These are phyloP conservation scores for Pseudorasbora parva DNA, from an alignment of 2,113 vertebrate species.

Conservation along the genomic window DNA sequence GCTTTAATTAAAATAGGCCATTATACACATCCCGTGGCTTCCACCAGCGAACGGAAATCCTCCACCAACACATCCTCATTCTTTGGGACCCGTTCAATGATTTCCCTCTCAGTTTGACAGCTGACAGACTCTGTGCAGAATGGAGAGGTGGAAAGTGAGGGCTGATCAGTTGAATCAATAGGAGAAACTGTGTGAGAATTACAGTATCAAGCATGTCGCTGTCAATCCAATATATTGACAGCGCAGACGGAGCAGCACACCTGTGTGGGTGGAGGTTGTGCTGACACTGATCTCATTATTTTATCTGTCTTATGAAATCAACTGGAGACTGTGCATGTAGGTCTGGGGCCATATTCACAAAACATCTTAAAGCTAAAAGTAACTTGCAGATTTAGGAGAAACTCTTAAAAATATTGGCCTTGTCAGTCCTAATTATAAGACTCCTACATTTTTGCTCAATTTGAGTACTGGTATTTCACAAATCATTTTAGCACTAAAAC, in stretches of 20 bases:
- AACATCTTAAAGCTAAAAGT: too few relatives aligned
- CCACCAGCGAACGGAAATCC: background rate
- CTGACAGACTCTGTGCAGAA: background rate
- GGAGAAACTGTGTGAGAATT: slow-evolving; percentile 27
- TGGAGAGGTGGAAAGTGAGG: slow-evolving; percentile 1
- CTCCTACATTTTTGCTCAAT: too few relatives aligned
- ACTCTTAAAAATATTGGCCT: too few relatives aligned
- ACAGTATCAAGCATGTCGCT: slow-evolving; percentile 18
- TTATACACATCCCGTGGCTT: background rate
- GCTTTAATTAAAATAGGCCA: slow-evolving; percentile 2
- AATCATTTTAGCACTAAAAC: too few relatives aligned
- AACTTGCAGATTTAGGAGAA: too few relatives aligned
- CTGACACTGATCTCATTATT: slow-evolving; percentile 29
- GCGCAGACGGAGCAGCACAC: background rate
- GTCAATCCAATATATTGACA: slow-evolving; percentile 38
- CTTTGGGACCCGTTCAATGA: slow-evolving; percentile 2
- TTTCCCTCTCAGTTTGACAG: slow-evolving; percentile 16
- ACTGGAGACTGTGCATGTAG: background rate
- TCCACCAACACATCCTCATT: background rate
- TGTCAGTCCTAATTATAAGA: too few relatives aligned
- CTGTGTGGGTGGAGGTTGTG: slow-evolving; percentile 14
- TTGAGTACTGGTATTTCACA: too few relatives aligned
- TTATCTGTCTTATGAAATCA: background rate
- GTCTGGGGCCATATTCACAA: background rate
- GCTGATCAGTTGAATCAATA: slow-evolving; percentile 31